phyloP scores from a whole-genome alignment of 2,113 vertebrate species.

The Syrrhaptes paradoxus region DNA sequence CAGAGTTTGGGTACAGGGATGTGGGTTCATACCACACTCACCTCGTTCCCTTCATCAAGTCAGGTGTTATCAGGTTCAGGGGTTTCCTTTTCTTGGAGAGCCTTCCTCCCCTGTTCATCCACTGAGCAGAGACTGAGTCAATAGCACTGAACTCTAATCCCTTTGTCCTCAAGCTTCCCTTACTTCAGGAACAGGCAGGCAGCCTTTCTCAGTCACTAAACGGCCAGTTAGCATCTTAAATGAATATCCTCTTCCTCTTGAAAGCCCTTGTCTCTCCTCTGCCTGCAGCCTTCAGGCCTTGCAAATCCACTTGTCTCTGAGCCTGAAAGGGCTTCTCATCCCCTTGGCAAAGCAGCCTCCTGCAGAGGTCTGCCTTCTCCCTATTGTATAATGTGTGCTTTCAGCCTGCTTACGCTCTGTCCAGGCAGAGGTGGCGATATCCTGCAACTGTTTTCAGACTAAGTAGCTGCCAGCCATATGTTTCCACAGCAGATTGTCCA shows the following conservation, averaged over 20 bases:
- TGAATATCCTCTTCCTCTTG: background rate
- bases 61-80: background rate
- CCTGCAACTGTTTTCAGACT: background rate
- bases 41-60: background rate
- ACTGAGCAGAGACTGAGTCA: background rate
- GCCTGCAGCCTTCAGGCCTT: background rate
- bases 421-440: background rate
- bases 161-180: background rate
- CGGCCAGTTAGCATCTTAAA: slow-evolving; percentile 8
- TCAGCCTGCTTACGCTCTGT: background rate
- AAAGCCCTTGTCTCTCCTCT: background rate
- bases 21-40: background rate
- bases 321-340: background rate
- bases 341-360: background rate
- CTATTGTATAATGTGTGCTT: background rate
- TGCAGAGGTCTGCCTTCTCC: background rate
- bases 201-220: background rate
- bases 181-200: background rate
- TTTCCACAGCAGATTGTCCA: background rate
- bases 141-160: background rate
- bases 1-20: background rate
- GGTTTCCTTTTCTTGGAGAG: background rate
- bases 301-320: background rate
- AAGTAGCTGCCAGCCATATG: background rate
- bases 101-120: background rate